phyloP scores from a whole-genome alignment of 2,113 vertebrate species.

The Erinaceus europaeus region DNA sequence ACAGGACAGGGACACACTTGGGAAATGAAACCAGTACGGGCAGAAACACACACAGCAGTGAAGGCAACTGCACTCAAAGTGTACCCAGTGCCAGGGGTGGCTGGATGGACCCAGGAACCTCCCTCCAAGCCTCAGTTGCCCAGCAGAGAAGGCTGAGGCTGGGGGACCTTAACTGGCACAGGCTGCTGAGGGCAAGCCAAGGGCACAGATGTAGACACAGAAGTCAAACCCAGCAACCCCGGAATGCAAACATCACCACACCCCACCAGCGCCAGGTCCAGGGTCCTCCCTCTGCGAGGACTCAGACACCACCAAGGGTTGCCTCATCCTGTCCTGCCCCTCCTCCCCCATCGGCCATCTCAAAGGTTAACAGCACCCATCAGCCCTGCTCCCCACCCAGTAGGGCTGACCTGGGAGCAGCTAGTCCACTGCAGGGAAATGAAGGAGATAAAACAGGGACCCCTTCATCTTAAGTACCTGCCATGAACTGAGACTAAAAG shows the following conservation, averaged over 20 bases:
- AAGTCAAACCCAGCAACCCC: not conserved
- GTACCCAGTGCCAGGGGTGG: no score
- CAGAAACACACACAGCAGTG: not conserved
- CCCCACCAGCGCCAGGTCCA: constrained; percentile 18
- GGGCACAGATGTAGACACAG: not conserved
- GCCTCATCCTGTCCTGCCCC: constrained; percentile 5
- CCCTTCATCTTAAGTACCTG: no score
- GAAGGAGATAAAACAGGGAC: not conserved
- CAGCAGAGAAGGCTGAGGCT: not conserved
- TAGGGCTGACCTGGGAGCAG: not conserved
- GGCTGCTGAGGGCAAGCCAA: not conserved
- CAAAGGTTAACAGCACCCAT: constrained; percentile 32
- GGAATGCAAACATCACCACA: constrained; percentile 3
- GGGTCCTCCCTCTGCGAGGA: constrained; percentile 27
- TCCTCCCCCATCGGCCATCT: not conserved
- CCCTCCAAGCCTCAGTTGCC: no score
- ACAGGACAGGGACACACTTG: not conserved
- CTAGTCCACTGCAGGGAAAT: not conserved
- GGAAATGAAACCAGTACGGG: not conserved
- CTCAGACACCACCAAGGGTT: not conserved
- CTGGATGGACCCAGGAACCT: no score
- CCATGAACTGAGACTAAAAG: not conserved
- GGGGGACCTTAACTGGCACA: not conserved
- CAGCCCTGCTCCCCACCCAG: constrained; percentile 22
- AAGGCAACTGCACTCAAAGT: no score